Evolutionary conservation across 2,888 invertebrate species (phyloP), one percentile per base, ranked within the genome.

Genomic region (Scaptomyza reducta): DNA sequence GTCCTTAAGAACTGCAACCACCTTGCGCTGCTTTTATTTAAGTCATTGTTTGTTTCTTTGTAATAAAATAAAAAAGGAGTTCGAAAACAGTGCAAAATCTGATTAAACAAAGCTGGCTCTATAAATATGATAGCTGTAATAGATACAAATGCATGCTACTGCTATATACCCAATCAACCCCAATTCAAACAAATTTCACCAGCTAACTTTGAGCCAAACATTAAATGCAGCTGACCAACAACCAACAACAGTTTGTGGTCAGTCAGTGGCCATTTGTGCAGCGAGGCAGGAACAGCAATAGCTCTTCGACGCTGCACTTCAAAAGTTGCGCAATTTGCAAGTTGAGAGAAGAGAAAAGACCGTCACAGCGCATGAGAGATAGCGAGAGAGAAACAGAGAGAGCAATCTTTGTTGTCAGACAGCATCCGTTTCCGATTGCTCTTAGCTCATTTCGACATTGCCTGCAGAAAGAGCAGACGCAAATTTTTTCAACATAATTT

Each of bases 191-290:
- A 41, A 49, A 33, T 44, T 54, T 41, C 51, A 45, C 55, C 74
- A 74, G 67, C 74, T 77, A 72, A 64, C 41, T 56, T 47, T 50
- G 16, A 57, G 25, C 40, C 46, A 51, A 61, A 61, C 58, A 55
- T 27, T 16, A 42, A 38, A 38, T 55, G 54, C 72, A 46, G 73
- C 67, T 77, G 74, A 77, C 74, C 74, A 55, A 54, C 66, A 51
- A 25, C 25, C 25, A 35, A 38, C 50, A 50, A 35, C 35, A 50
- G 22, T 22, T 51, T 38, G 47, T 38, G 61, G 22, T 45, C 64
- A 61, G 68, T 74, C 68, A 76, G 88, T 87, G 86, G 59, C 69
- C 71, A 71, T 55, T 88, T 76, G 83, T 77, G 71, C 79, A 86
- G 72, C 69, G 46, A 45, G 46, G 46, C 68, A 64, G 53, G 46